Evolutionary conservation across 2,797 vertebrate genomes (phyloP).

Genomic region (Enteromius treurensis): DNA sequence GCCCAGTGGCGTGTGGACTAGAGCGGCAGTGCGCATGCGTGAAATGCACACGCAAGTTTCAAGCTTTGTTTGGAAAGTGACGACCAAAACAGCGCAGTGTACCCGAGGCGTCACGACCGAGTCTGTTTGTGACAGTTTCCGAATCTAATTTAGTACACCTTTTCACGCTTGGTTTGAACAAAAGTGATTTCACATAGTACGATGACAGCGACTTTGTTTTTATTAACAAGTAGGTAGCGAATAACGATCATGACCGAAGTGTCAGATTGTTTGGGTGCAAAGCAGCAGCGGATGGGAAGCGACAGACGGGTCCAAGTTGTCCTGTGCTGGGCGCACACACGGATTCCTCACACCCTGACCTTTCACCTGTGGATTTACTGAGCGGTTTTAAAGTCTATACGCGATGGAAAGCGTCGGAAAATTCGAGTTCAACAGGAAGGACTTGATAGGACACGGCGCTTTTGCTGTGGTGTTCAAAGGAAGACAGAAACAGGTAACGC

Average conservation of each 20-base stretch:
- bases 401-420: slow-evolving; percentile 90
- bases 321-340: slow-evolving; percentile 57
- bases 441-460: slow-evolving; percentile 94
- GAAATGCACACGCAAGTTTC: not conserved
- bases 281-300: slow-evolving; percentile 76
- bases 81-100: not conserved
- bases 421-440: slow-evolving; percentile 95
- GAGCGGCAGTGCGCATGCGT: slow-evolving; percentile 28
- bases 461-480: slow-evolving; percentile 98
- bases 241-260: slow-evolving; percentile 60
- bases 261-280: slow-evolving; percentile 60
- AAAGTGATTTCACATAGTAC: not conserved
- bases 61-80: slow-evolving; percentile 41
- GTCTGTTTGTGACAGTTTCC: not conserved
- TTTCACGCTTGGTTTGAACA: not conserved
- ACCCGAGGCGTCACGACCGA: not conserved
- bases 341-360: slow-evolving; percentile 63
- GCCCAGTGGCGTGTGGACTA: too few species aligned
- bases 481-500: slow-evolving; percentile 89
- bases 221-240: slow-evolving; percentile 29
- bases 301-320: slow-evolving; percentile 61
- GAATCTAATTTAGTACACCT: not conserved
- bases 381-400: slow-evolving; percentile 9
- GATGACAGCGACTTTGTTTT: slow-evolving; percentile 10
- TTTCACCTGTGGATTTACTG: slow-evolving; percentile 41